phyloP scores from a whole-genome alignment of 2,113 vertebrate genomes.

The Aldabrachelys gigantea region DNA sequence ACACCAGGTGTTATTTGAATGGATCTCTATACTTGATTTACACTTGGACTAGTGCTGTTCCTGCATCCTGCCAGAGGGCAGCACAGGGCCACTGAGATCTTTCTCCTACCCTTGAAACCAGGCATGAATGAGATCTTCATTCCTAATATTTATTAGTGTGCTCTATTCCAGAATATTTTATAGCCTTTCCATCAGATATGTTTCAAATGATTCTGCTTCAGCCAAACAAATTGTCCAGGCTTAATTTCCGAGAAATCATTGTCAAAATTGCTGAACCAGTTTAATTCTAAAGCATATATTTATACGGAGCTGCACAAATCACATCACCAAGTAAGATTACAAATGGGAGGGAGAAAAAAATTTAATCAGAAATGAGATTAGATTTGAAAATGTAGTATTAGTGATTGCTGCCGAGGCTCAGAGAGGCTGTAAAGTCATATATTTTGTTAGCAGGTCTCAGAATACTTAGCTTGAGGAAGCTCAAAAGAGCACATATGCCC shows the following conservation, averaged over 20 bases:
- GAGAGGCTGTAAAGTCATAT: conserved; percentile 35
- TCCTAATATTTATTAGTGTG: not conserved
- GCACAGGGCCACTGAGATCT: not conserved
- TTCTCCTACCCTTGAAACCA: not conserved
- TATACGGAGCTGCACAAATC: conserved; percentile 69
- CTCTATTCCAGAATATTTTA: not conserved
- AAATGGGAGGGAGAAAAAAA: conserved; percentile 63
- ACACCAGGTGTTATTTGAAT: not conserved
- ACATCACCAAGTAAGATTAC: conserved; percentile 41
- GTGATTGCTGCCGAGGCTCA: conserved; percentile 25
- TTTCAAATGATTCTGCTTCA: conserved; percentile 69
- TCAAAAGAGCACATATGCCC: not conserved
- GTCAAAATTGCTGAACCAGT: conserved; percentile 78
- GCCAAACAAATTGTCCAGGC: conserved; percentile 74
- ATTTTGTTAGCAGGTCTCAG: conserved; percentile 26
- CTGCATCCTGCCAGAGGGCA: conserved; percentile 45
- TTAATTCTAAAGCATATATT: conserved; percentile 78
- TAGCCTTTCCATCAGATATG: conserved; percentile 48
- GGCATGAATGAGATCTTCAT: not conserved
- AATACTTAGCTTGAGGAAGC: not conserved
- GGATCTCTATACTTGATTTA: not conserved
- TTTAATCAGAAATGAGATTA: conserved; percentile 77
- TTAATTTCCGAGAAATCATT: conserved; percentile 79
- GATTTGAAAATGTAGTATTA: conserved; percentile 41
- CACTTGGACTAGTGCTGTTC: not conserved